Conservation (phyloP, 1,140 invertebrate species). For the Himalopsyche phryganea region DNA sequence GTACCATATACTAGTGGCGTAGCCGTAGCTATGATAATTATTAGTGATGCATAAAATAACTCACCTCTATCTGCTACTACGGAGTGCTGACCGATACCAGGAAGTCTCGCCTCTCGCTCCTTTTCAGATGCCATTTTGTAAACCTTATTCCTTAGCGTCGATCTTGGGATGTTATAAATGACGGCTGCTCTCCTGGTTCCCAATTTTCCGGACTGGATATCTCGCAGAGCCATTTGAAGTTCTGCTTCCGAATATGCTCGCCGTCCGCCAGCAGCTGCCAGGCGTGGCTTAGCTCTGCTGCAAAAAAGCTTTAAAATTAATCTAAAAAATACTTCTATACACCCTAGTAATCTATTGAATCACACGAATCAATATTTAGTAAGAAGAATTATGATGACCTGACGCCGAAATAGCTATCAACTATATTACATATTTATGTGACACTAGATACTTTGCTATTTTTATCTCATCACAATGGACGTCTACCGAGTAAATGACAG, state of each 20-base stretch:
- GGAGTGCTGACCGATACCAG: constrained; percentile 33
- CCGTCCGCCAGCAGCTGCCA: constrained; percentile 55
- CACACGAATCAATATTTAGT: too few relatives aligned
- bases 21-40: too few relatives aligned
- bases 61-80: constrained; percentile 37
- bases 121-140: constrained; percentile 79
- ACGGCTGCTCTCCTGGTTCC: constrained; percentile 89
- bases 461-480: too few relatives aligned
- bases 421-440: too few relatives aligned
- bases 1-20: too few relatives aligned
- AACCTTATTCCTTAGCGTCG: constrained; percentile 91
- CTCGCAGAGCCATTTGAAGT: constrained; percentile 81
- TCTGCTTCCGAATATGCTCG: constrained; percentile 89
- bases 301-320: too few relatives aligned
- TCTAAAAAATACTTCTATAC: too few relatives aligned
- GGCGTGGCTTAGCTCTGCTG: constrained; percentile 51
- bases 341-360: too few relatives aligned
- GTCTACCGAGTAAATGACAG: too few relatives aligned
- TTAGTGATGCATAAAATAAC: background rate
- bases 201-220: constrained; percentile 88
- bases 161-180: constrained; percentile 92
- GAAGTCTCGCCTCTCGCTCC: constrained; percentile 56
- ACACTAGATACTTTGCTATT: too few relatives aligned
- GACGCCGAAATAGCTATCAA: too few relatives aligned
- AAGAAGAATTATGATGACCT: too few relatives aligned